A percentile compares a stretch with the other conserved stretches of the same genome.
Evolutionary conservation across 2,113 vertebrate species (phyloP).

Genomic region (Epinephelus moara): DNA sequence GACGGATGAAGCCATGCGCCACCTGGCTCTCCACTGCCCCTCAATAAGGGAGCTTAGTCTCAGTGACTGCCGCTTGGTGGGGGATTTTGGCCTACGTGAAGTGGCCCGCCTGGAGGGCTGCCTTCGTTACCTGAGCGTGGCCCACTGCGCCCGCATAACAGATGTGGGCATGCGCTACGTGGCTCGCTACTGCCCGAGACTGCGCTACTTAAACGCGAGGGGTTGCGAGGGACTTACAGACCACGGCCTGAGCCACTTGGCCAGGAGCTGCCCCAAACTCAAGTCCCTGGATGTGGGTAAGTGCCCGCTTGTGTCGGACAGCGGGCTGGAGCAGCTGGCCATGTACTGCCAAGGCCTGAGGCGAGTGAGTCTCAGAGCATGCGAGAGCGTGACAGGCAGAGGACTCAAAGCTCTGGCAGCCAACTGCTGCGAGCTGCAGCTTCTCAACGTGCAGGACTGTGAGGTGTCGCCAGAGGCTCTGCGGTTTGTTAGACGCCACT

Average conservation of each 20-base stretch:
- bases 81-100: constrained; percentile 96
- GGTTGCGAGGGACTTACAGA: constrained; percentile 98
- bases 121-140: constrained; percentile 96
- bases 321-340: constrained; percentile 93
- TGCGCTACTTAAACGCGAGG: constrained; percentile 97
- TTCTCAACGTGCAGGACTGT: constrained; percentile 97
- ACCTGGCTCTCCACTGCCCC: constrained; percentile 94
- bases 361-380: constrained; percentile 94
- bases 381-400: constrained; percentile 93
- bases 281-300: constrained; percentile 97
- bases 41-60: constrained; percentile 94
- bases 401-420: constrained; percentile 94
- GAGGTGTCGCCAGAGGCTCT: constrained; percentile 95
- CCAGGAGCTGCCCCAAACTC: constrained; percentile 95
- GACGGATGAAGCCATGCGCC: constrained; percentile 95
- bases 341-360: constrained; percentile 94
- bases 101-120: constrained; percentile 95
- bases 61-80: constrained; percentile 95
- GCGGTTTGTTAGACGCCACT: constrained; percentile 93
- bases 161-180: constrained; percentile 97
- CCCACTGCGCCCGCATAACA: constrained; percentile 96
- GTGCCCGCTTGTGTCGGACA: constrained; percentile 95
- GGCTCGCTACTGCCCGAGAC: constrained; percentile 95
- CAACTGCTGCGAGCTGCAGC: constrained; percentile 97
- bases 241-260: constrained; percentile 94